These are phyloP conservation scores for Passer domesticus DNA, from an alignment of 2,113 vertebrate genomes.

Conservation along the genomic window DNA sequence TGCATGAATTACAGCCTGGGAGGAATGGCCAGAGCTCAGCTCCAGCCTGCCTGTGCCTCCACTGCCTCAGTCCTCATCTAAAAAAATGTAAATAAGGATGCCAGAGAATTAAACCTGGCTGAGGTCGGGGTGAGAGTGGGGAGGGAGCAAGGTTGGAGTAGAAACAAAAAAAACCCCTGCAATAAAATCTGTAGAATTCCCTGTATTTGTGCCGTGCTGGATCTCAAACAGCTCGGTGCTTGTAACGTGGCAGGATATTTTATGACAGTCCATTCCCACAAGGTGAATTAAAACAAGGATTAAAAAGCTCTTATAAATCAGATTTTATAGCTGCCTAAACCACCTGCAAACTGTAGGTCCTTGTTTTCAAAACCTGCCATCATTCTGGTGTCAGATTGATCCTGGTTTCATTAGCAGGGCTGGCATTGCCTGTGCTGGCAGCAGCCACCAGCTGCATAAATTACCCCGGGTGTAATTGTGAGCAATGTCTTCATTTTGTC, in stretches of 20 bases:
- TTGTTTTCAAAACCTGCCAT: constrained; percentile 58
- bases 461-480: constrained; percentile 43
- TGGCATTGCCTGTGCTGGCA: constrained; percentile 54
- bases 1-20: background rate
- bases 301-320: constrained; percentile 68
- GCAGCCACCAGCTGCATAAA: constrained; percentile 34
- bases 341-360: constrained; percentile 67
- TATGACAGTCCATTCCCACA: constrained; percentile 42
- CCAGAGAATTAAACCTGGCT: background rate
- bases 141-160: background rate
- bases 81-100: background rate
- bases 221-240: background rate
- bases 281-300: constrained; percentile 71
- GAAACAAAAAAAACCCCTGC: background rate
- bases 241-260: background rate
- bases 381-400: constrained; percentile 59
- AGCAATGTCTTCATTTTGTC: constrained; percentile 66
- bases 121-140: background rate
- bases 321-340: constrained; percentile 64
- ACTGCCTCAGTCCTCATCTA: background rate
- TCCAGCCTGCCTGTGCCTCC: background rate
- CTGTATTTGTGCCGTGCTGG: background rate
- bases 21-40: background rate
- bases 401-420: constrained; percentile 60
- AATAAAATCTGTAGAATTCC: background rate